These are phyloP conservation scores for Aeoliscus strigatus DNA, from an alignment of 2,797 vertebrate species.

Conservation along the genomic window DNA sequence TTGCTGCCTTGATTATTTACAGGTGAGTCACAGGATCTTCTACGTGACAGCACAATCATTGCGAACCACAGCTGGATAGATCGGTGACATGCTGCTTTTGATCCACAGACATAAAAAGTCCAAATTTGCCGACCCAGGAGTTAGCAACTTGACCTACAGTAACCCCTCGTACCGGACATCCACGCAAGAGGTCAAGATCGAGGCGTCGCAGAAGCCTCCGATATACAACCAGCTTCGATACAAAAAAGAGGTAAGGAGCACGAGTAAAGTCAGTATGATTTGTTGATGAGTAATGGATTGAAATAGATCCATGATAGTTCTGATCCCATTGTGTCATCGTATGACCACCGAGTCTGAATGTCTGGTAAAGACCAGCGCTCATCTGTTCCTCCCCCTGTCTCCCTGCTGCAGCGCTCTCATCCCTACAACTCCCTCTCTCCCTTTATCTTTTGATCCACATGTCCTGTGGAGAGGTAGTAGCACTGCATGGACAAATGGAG, in stretches of 20 bases:
- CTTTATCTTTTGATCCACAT: slow-evolving; percentile 95
- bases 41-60: no score
- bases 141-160: slow-evolving; percentile 95
- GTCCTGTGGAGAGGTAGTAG: slow-evolving; percentile 71
- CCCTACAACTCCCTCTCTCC: slow-evolving; percentile 98
- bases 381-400: slow-evolving; percentile 33
- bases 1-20: slow-evolving; percentile 88
- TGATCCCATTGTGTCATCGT: no score
- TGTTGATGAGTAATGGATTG: no score
- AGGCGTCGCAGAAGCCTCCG: slow-evolving; percentile 85
- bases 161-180: slow-evolving; percentile 96
- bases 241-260: slow-evolving; percentile 87
- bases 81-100: neutral
- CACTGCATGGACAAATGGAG: slow-evolving; percentile 63
- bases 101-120: slow-evolving; percentile 89
- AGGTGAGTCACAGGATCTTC: slow-evolving; percentile 70
- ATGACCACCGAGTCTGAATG: no score
- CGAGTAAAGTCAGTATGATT: no score
- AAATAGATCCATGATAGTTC: slow-evolving; percentile 27
- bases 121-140: slow-evolving; percentile 88
- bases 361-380: slow-evolving; percentile 15
- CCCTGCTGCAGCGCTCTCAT: slow-evolving; percentile 86
- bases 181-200: slow-evolving; percentile 97
- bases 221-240: slow-evolving; percentile 95
- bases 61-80: neutral